Evolutionary conservation across 2,113 vertebrate species (phyloP).

Genomic region (Paraplagusia blochii): DNA sequence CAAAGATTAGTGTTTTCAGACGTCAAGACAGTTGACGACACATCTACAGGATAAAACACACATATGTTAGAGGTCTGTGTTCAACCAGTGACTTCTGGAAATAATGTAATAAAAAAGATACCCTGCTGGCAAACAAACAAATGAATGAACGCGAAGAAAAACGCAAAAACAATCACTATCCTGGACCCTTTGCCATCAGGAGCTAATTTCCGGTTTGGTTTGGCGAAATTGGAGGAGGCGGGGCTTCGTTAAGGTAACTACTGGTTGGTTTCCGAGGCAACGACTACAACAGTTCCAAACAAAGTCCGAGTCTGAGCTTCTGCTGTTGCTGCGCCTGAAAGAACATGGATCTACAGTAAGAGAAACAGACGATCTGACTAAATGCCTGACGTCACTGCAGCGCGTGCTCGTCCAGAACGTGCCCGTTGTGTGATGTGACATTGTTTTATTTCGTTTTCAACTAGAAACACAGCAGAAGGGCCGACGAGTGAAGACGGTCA

Average conservation of each 20-base stretch:
- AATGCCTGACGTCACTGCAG: not conserved
- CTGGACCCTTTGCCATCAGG: no score
- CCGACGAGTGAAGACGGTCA: slow-evolving; percentile 25
- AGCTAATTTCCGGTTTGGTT: not conserved
- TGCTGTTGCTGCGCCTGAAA: not conserved
- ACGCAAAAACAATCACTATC: no score
- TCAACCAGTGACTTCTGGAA: no score
- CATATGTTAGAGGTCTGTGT: no score
- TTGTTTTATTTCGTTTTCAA: slow-evolving; percentile 38
- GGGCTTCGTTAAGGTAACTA: not conserved
- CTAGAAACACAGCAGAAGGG: slow-evolving; percentile 34
- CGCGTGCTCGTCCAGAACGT: not conserved
- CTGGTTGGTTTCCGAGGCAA: not conserved
- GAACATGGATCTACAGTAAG: not conserved
- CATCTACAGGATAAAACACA: no score
- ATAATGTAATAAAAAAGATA: no score
- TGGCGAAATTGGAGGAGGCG: not conserved
- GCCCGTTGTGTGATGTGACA: slow-evolving; percentile 3
- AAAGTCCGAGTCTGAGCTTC: not conserved
- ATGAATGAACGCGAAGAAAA: no score
- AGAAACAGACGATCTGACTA: not conserved
- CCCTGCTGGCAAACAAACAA: no score
- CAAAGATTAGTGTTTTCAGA: no score
- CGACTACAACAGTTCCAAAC: not conserved
- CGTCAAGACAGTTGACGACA: no score